Evolutionary conservation across 1,140 invertebrate genomes (phyloP).

Genomic region (Parapsyche elsis): DNA sequence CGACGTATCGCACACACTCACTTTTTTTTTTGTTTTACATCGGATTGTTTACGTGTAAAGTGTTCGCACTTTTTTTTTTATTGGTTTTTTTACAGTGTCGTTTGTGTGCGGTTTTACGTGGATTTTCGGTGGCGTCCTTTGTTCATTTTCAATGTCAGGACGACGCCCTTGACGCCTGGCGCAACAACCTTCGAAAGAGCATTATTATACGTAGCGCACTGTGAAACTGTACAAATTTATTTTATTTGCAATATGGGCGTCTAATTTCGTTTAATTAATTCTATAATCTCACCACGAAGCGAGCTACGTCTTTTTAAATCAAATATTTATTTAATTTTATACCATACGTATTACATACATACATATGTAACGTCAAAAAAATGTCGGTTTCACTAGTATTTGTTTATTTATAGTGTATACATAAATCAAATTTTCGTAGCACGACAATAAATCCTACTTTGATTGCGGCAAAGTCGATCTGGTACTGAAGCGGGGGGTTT

Average conservation of each 20-base stretch:
- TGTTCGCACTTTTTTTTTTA: neutral
- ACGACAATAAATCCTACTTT: conserved; percentile 3
- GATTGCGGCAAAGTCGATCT: conserved; percentile 1
- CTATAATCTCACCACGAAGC: no score
- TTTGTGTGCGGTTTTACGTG: neutral
- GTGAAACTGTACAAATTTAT: no score
- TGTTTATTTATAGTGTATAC: neutral
- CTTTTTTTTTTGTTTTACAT: neutral
- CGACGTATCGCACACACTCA: no score
- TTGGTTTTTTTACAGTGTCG: neutral
- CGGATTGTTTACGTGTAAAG: neutral
- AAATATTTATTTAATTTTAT: no score
- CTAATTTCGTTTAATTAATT: no score
- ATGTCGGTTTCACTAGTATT: neutral
- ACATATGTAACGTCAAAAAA: no score
- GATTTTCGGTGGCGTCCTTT: neutral
- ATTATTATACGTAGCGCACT: no score
- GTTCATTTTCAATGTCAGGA: conserved; percentile 37
- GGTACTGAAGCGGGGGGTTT: neutral
- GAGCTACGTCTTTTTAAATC: no score
- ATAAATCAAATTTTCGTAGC: neutral
- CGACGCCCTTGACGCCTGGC: conserved; percentile 32
- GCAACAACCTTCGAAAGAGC: conserved; percentile 14
- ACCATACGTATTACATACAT: no score
- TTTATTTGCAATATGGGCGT: no score